These are phyloP conservation scores for Drosophila borborema DNA, from an alignment of 2,888 invertebrate species.

Conservation along the genomic window DNA sequence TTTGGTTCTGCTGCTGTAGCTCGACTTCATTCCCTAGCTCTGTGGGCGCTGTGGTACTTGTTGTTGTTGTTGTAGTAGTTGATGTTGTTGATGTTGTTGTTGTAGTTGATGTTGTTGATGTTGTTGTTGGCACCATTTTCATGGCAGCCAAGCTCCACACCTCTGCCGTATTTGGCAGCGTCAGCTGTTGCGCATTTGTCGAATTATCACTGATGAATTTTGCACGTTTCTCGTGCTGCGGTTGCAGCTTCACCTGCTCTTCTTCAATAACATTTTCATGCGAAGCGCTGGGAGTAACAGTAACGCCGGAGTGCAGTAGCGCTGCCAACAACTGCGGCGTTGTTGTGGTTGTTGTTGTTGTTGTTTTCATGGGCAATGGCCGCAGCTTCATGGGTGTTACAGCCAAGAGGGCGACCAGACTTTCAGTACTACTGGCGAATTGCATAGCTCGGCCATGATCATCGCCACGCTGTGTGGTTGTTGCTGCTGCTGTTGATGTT, in stretches of 20 bases:
- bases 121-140: constrained; percentile 72
- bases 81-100: no score
- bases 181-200: constrained; percentile 80
- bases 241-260: constrained; percentile 28
- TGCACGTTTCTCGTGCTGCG: constrained; percentile 74
- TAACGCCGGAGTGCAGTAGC: constrained; percentile 36
- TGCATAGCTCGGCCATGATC: constrained; percentile 67
- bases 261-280: constrained; percentile 71
- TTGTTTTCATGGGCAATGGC: constrained; percentile 49
- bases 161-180: constrained; percentile 80
- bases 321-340: constrained; percentile 28
- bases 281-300: constrained; percentile 44
- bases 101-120: constrained; percentile 18
- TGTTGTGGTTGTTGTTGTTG: constrained; percentile 24
- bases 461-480: constrained; percentile 44
- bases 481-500: constrained; percentile 16
- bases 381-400: constrained; percentile 71
- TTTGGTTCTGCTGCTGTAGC: constrained; percentile 41
- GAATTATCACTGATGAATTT: constrained; percentile 82
- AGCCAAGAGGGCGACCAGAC: constrained; percentile 1
- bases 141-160: constrained; percentile 83
- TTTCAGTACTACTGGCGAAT: constrained; percentile 49
- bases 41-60: constrained; percentile 6
- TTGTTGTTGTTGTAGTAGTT: constrained; percentile 21
- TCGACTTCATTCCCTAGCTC: constrained; percentile 59